phyloP scores from a whole-genome alignment of 92 coral and sea anemone genomes.

The Blastomussa wellsi region DNA sequence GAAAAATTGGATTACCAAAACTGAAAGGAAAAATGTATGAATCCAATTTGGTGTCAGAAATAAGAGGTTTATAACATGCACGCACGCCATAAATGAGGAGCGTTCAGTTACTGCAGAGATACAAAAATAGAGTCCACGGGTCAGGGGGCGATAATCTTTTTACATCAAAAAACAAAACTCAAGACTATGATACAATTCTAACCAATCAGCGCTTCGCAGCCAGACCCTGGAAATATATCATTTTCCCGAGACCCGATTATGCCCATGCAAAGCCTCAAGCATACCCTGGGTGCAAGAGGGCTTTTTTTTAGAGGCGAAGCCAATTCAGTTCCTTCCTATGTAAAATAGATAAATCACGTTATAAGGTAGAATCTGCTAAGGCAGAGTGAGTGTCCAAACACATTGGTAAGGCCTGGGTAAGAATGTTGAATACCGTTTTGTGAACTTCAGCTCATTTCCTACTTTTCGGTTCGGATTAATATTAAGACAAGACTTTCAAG shows the following conservation, averaged over 20 bases:
- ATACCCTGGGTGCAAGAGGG: too few relatives aligned
- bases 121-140: conserved; percentile 11
- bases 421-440: not conserved
- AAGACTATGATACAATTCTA: not conserved
- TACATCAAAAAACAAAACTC: not conserved
- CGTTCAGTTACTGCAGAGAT: not conserved
- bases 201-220: conserved; percentile 1
- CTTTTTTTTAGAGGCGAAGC: too few relatives aligned
- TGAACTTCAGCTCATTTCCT: not conserved
- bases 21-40: not conserved
- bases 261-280: not conserved
- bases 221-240: conserved; percentile 16
- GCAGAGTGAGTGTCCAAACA: not conserved
- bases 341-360: not conserved
- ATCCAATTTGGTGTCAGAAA: not conserved
- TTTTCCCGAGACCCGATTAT: conserved; percentile 15
- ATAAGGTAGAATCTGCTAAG: not conserved
- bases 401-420: not conserved
- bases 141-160: conserved; percentile 21
- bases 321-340: not conserved
- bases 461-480: not conserved
- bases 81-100: not conserved
- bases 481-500: not conserved
- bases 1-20: not conserved
- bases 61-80: conserved; percentile 1